Evolutionary conservation across 2,888 invertebrate species (phyloP).

Genomic region (Drosophila pseudotalamancana): DNA sequence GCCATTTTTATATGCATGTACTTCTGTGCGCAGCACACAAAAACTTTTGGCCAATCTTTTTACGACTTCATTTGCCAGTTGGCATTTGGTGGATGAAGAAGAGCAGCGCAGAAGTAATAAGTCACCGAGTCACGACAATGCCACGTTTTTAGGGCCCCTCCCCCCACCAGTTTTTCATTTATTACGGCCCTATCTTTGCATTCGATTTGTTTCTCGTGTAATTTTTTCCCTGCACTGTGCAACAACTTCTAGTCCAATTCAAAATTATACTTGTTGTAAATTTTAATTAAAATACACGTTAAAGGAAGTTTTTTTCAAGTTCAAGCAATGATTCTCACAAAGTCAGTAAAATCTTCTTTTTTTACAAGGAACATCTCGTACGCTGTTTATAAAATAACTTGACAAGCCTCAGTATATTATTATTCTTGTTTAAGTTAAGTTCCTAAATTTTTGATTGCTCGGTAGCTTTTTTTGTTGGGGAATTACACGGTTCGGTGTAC

Average conservation of each 20-base stretch:
- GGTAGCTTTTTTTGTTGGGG: background rate
- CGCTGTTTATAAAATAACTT: background rate
- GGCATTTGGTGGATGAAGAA: constrained; percentile 37
- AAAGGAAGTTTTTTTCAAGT: too few species aligned
- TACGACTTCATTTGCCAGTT: constrained; percentile 79
- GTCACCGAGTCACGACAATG: constrained; percentile 66
- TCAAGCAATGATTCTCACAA: too few species aligned
- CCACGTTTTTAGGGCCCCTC: constrained; percentile 34
- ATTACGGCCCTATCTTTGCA: background rate
- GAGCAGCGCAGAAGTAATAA: constrained; percentile 68
- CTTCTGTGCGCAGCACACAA: constrained; percentile 72
- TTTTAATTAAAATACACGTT: background rate
- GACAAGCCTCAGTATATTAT: background rate
- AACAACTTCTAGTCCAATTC: constrained; percentile 13
- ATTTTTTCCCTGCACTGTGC: constrained; percentile 21
- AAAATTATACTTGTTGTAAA: background rate
- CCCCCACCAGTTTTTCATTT: background rate
- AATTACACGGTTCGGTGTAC: constrained; percentile 27
- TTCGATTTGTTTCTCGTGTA: constrained; percentile 2
- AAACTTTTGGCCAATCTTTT: constrained; percentile 80
- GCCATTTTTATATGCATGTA: constrained; percentile 78
- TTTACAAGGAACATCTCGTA: too few species aligned
- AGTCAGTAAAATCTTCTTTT: too few species aligned
- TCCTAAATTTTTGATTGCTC: background rate
- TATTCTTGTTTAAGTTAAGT: too few species aligned